Conservation (phyloP, 2,113 vertebrate genomes). For the Hemiscyllium ocellatum region DNA sequence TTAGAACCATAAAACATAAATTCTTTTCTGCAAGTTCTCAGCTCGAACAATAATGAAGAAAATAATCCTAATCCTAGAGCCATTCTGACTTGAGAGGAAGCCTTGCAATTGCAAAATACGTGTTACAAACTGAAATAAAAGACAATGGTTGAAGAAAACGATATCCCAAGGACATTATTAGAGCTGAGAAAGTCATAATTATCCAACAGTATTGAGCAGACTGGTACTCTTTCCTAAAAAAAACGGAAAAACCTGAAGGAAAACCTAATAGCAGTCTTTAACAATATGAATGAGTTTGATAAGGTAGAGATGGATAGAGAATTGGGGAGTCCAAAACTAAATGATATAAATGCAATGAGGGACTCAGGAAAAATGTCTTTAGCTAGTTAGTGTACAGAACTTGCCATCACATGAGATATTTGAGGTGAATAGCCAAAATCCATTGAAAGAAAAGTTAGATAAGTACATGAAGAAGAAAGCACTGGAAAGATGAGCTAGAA, state of each 20-base stretch:
- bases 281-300: background rate
- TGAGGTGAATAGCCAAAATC: background rate
- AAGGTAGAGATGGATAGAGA: background rate
- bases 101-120: background rate
- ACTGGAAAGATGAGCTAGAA: background rate
- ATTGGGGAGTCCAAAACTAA: background rate
- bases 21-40: background rate
- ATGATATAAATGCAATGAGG: background rate
- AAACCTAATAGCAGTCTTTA: background rate
- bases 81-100: background rate
- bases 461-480: background rate
- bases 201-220: background rate
- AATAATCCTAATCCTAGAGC: background rate
- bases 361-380: background rate
- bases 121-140: background rate
- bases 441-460: background rate
- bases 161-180: background rate
- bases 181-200: background rate
- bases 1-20: background rate
- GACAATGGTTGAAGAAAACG: background rate
- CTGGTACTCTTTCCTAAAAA: background rate
- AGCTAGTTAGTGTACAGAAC: background rate
- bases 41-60: background rate
- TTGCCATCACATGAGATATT: background rate
- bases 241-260: background rate